phyloP scores from a whole-genome alignment of 2,888 invertebrate genomes.

The Operophtera brumata region DNA sequence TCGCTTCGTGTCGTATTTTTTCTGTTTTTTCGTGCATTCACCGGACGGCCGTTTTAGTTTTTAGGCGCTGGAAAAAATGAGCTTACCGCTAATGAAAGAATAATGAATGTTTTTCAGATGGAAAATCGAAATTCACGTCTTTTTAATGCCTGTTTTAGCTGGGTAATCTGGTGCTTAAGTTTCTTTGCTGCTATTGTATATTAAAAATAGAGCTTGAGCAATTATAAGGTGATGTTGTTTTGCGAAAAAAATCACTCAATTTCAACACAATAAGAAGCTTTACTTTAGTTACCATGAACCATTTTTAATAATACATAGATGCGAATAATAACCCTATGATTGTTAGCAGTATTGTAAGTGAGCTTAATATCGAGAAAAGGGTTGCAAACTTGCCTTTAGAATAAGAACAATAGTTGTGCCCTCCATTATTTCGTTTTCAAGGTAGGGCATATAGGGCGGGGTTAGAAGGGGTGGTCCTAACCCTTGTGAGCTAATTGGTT shows the following conservation, averaged over 20 bases:
- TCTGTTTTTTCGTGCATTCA: conserved; percentile 47
- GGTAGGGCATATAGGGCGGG: conserved; percentile 52
- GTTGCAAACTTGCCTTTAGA: conserved; percentile 33
- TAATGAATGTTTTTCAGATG: conserved; percentile 38
- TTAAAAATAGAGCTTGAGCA: neutral
- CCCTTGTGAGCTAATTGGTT: conserved; percentile 60
- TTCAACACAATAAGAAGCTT: too few relatives aligned
- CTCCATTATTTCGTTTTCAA: conserved; percentile 44
- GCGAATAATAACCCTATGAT: neutral
- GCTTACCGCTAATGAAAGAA: conserved; percentile 45
- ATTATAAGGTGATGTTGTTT: neutral
- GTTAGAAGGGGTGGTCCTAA: conserved; percentile 54
- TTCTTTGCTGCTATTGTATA: neutral
- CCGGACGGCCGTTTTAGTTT: conserved; percentile 37
- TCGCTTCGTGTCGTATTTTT: conserved; percentile 49
- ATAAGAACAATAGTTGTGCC: conserved; percentile 52
- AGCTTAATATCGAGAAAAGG: conserved; percentile 37
- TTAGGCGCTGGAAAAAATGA: conserved; percentile 43
- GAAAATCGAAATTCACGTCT: conserved; percentile 32
- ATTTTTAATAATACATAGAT: too few relatives aligned
- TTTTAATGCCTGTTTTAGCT: conserved; percentile 12
- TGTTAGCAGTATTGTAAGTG: conserved; percentile 6
- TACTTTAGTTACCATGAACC: too few relatives aligned
- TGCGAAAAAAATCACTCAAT: too few relatives aligned
- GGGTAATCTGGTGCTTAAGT: neutral